Percentiles rank a stretch among this genome's conserved stretches.
Evolutionary conservation across 92 coral and sea anemone species (phyloP).

Genomic region (Pocillopora meandrina): DNA sequence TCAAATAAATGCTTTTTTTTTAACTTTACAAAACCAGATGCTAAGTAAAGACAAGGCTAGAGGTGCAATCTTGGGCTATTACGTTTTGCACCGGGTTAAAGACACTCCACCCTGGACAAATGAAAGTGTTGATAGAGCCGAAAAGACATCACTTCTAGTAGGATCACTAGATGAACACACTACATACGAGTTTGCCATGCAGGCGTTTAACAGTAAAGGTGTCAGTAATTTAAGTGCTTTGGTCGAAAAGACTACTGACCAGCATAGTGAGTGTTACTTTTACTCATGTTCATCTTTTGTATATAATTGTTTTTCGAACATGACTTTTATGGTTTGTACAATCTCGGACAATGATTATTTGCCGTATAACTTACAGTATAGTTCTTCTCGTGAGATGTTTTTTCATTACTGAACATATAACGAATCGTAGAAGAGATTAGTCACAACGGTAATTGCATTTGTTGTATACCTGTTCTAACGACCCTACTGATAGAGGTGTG

Average conservation of each 20-base stretch:
- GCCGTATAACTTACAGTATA: too few relatives aligned
- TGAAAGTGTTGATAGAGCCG: neutral
- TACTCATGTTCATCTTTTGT: neutral
- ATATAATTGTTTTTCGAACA: too few relatives aligned
- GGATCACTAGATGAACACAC: constrained; percentile 4
- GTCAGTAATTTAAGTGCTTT: neutral
- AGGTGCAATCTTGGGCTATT: constrained; percentile 7
- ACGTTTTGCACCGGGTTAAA: neutral
- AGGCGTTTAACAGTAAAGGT: constrained; percentile 31
- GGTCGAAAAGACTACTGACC: neutral
- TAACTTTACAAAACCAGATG: neutral
- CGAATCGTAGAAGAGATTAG: too few relatives aligned
- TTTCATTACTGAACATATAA: too few relatives aligned
- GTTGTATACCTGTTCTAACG: too few relatives aligned
- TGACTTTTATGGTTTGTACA: too few relatives aligned
- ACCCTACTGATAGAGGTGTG: too few relatives aligned
- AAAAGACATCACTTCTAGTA: neutral
- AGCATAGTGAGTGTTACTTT: constrained; percentile 7
- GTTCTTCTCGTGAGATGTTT: too few relatives aligned
- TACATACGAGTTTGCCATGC: constrained; percentile 7
- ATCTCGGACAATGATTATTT: too few relatives aligned
- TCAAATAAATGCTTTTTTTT: too few relatives aligned
- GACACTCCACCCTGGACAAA: neutral
- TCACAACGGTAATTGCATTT: too few relatives aligned
- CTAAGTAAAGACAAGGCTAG: constrained; percentile 17